Conservation (phyloP, 2,888 invertebrate species). For the Lasius fuliginosus region DNA sequence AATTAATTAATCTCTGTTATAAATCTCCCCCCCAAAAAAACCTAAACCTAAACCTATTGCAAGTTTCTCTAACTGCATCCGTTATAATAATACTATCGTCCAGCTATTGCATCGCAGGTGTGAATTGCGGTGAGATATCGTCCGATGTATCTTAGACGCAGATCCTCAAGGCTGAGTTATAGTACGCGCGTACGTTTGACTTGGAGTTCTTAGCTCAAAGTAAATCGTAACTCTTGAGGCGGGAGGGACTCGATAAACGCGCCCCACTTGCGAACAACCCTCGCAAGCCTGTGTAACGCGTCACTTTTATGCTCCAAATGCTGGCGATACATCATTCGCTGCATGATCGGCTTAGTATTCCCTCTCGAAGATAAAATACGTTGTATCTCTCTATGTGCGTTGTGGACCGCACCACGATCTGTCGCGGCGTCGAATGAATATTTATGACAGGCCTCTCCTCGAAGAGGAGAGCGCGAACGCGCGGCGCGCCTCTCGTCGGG, state of each 20-base stretch:
- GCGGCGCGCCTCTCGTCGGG: slow-evolving; percentile 3
- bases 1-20: neutral
- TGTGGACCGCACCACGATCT: neutral
- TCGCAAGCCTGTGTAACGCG: neutral
- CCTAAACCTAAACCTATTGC: neutral
- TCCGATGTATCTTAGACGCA: neutral
- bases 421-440: slow-evolving; percentile 64
- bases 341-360: slow-evolving; percentile 22
- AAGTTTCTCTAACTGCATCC: neutral
- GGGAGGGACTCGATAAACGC: slow-evolving; percentile 17
- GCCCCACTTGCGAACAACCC: slow-evolving; percentile 16
- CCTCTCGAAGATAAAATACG: neutral
- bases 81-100: neutral
- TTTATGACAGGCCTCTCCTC: slow-evolving; percentile 60
- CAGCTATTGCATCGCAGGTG: neutral
- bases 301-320: slow-evolving; percentile 41
- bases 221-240: slow-evolving; percentile 25
- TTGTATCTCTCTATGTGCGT: neutral
- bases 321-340: slow-evolving; percentile 21
- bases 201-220: slow-evolving; percentile 24
- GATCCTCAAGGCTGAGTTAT: slow-evolving; percentile 28
- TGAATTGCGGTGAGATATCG: neutral
- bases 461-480: neutral
- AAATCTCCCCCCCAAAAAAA: slow-evolving; percentile 3
- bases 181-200: neutral